Base-by-base conservation (phyloP, 2,113 vertebrate genomes). In the Leptocoma aspasia region DNA sequence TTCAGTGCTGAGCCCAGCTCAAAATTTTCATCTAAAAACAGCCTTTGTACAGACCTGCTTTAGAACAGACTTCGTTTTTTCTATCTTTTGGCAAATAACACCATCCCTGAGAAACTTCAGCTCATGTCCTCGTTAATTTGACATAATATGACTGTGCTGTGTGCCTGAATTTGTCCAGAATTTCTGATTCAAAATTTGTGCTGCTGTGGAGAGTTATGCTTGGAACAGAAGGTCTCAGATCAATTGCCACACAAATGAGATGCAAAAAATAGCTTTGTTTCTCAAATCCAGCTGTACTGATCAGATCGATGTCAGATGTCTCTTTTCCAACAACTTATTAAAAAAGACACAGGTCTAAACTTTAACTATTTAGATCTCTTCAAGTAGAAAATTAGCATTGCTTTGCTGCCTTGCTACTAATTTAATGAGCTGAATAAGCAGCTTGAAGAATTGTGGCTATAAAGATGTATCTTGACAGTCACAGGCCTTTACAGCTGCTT, bases 181-280 rank as follows among this genome's bases (percentile, higher is more conserved):
- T 65, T 70, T 50, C 45, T 60, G 41, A 83, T 77, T 69, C 53
- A 45, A 31, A 60, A 20, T 44, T 9, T 56, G 28, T 65, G 5
- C 24, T 68, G 63, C 59, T 80, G 21, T 64, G 53, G 57, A 20
- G 33, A 0, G 23, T 63, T 59, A 28, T 18, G 18, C 61, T 60
- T 37, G 31, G 49, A 82, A 78, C 39, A 11, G 17, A 39, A 76
- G 44, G 26, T 27, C 80, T 66, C 7, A 7, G 49, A 69, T 85
- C 2, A 0, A 11, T 70, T 1, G 0, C 41, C 24, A 21, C 28
- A n/a, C 3, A 33, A 66, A 76, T 33, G 54, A 33, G 14, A 45
- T 63, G 8, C 10, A 16, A 61, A 85, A 82, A 84, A 26, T 6
- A 30, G 28, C 39, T 89, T 63, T 87, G 21, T 68, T 64, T 75